Conservation (phyloP, 2,797 vertebrate genomes). For the Salarias fasciatus region DNA sequence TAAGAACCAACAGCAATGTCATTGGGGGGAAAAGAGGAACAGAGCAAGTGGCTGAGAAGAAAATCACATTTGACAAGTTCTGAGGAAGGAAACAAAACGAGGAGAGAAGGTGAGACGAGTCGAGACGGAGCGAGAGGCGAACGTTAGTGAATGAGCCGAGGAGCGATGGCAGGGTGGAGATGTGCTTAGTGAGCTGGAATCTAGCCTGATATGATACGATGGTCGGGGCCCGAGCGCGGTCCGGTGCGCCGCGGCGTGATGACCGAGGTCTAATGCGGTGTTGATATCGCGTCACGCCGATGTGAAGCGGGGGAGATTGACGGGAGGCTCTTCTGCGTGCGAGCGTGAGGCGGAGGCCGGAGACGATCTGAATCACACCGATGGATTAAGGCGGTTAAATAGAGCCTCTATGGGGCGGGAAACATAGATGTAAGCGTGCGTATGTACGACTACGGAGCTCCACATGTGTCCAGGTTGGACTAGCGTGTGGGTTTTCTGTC, state of each 20-base stretch:
- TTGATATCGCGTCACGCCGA: slow-evolving; percentile 27
- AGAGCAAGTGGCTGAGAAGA: slow-evolving; percentile 15
- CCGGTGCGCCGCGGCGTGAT: slow-evolving; percentile 40
- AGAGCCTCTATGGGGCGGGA: slow-evolving; percentile 7
- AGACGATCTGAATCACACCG: slow-evolving; percentile 39
- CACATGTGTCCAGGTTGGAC: background rate
- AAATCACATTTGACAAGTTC: slow-evolving; percentile 49
- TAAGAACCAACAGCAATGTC: slow-evolving; percentile 8
- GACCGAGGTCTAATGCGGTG: slow-evolving; percentile 56
- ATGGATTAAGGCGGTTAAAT: slow-evolving; percentile 38
- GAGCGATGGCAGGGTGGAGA: slow-evolving; percentile 35
- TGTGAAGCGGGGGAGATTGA: slow-evolving; percentile 27
- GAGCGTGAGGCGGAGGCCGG: slow-evolving; percentile 3
- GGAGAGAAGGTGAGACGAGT: background rate
- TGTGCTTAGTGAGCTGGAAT: slow-evolving; percentile 60
- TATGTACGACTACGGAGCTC: background rate
- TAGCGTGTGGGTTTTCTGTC: no score
- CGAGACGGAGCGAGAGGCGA: slow-evolving; percentile 10
- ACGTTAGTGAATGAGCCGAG: slow-evolving; percentile 21
- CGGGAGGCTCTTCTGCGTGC: slow-evolving; percentile 5
- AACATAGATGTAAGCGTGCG: slow-evolving; percentile 5
- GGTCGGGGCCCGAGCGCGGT: slow-evolving; percentile 21
- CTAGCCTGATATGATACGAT: slow-evolving; percentile 56
- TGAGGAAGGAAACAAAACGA: slow-evolving; percentile 10
- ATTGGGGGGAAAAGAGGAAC: slow-evolving; percentile 9